Evolutionary conservation across 2,113 vertebrate species (phyloP).

Genomic region (Pygoscelis adeliae): DNA sequence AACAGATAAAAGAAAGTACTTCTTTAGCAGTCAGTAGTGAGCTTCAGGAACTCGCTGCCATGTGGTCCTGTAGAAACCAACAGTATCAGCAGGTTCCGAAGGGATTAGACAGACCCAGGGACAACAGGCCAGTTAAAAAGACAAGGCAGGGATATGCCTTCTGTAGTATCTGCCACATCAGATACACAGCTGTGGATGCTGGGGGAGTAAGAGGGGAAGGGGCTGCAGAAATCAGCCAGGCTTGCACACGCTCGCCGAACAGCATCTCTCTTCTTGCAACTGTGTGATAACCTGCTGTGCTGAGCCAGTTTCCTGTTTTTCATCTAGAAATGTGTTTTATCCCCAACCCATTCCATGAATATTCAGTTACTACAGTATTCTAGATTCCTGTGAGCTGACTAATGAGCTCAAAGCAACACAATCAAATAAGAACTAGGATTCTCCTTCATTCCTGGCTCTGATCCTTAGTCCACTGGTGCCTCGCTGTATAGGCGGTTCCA

Average conservation of each 20-base stretch:
- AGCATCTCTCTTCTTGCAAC: background rate
- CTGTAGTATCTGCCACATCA: background rate
- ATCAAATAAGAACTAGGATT: background rate
- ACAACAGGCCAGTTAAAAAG: background rate
- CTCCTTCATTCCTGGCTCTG: background rate
- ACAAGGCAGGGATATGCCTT: background rate
- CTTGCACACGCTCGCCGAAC: background rate
- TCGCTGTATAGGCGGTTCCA: background rate
- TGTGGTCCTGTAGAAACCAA: background rate
- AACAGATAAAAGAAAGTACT: constrained; percentile 4
- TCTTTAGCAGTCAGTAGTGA: background rate
- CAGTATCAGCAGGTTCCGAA: background rate
- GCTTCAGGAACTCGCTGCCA: background rate
- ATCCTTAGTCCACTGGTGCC: background rate
- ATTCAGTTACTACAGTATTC: background rate
- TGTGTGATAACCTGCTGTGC: background rate
- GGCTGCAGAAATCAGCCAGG: background rate
- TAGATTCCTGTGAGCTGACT: background rate
- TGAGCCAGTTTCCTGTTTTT: background rate
- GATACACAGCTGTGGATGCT: background rate
- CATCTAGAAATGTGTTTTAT: background rate
- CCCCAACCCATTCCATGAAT: background rate
- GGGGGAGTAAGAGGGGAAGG: background rate
- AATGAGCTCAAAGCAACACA: background rate
- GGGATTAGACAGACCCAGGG: background rate